Evolutionary conservation across 2,888 invertebrate species (phyloP), one percentile per base, ranked within the genome.

Genomic region (Drosophila colorata): DNA sequence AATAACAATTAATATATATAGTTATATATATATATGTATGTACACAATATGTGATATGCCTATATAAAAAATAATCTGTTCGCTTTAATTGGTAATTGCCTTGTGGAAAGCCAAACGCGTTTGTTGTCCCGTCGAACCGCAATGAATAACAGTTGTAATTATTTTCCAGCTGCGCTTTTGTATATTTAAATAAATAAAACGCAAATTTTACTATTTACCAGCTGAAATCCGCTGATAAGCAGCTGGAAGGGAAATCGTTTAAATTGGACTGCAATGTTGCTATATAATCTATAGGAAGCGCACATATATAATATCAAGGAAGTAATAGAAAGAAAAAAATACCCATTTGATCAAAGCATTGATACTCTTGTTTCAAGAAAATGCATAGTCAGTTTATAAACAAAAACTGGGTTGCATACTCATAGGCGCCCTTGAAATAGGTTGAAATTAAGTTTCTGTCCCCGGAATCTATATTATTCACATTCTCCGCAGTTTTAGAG

Each of bases 151-250:
- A 13, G 44, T 43, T 78, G 6, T 20, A 61, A 20, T 38, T 60
- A 25, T 25, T 41, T 41, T 33, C 16, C 51, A 44, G 25, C 9
- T 68, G 69, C 20, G 8, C 16, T 8, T 4, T 14, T 14, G 0
- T 7, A 3, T 1, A 9, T n/a, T 16, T 23, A 44, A 16, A 11
- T 6, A 31, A 33, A 33, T 1, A 33, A 13, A 16, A 35, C 23
- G n/a, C 1, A 46, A 11, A 23, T 20, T 48, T 23, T 14, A 13
- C 43, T 3, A 33, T 25, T 33, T 40, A 35, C n/a, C 37, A 37
- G 16, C 35, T 31, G 6, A 49, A 52, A 43, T 1, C 13, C 33
- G 33, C 41, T 63, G 82, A 79, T 85, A 85, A 85, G 76, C 75
- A 47, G 28, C 74, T 55, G 58, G 33, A 41, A 46, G 20, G 16